Evolutionary conservation across 2,113 vertebrate species (phyloP).

Genomic region (Phylloscopus whistleri): DNA sequence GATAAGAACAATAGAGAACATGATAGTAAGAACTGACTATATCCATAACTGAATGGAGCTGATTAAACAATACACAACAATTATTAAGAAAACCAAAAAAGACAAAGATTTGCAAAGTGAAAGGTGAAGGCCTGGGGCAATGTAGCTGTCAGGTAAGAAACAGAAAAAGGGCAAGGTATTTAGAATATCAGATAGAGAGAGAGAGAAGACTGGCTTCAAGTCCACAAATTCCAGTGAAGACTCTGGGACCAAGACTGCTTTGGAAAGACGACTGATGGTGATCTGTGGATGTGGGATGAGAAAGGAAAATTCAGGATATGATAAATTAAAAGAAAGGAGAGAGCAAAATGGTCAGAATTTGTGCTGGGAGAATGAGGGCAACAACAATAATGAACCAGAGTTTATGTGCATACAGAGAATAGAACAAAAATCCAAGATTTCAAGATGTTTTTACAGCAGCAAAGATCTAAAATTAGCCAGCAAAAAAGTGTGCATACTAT

Average conservation of each 20-base stretch:
- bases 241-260: background rate
- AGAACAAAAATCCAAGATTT: background rate
- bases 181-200: background rate
- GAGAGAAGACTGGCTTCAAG: background rate
- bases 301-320: background rate
- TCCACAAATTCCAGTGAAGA: background rate
- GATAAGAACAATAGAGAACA: background rate
- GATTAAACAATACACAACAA: background rate
- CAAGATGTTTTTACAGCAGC: background rate
- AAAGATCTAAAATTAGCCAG: background rate
- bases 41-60: background rate
- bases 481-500: background rate
- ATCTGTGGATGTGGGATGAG: background rate
- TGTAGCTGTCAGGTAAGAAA: background rate
- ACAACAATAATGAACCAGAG: background rate
- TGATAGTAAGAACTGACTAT: background rate
- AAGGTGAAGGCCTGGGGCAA: background rate
- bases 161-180: background rate
- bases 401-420: background rate
- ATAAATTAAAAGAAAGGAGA: background rate
- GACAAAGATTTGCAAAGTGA: background rate
- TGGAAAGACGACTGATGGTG: background rate
- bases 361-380: background rate
- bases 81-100: background rate
- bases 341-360: background rate